Percentiles rank a stretch among this genome's conserved stretches.
These are phyloP conservation scores for Pteropus alecto DNA, from an alignment of 2,113 vertebrate species.

Conservation along the genomic window DNA sequence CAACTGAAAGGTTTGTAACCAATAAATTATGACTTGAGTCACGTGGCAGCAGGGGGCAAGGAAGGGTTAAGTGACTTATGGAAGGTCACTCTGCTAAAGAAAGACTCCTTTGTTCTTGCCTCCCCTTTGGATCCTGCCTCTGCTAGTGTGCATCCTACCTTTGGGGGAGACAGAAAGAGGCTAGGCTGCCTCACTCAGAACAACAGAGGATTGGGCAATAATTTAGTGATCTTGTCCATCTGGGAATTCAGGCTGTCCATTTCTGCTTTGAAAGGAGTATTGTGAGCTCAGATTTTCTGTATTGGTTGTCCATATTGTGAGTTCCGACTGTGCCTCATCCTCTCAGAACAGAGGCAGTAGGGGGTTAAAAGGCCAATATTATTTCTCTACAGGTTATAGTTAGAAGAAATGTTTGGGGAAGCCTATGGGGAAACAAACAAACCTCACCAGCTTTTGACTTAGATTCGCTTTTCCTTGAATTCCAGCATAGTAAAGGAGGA, in stretches of 20 bases:
- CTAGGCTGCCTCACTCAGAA: not conserved
- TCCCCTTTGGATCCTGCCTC: slow-evolving; percentile 14
- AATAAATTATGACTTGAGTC: slow-evolving; percentile 64
- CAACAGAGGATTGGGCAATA: not conserved
- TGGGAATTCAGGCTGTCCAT: slow-evolving; percentile 23
- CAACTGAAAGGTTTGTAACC: slow-evolving; percentile 45
- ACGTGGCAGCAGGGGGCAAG: slow-evolving; percentile 50
- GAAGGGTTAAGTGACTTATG: slow-evolving; percentile 72
- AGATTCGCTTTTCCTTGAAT: slow-evolving; percentile 22
- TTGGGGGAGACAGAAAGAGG: not conserved
- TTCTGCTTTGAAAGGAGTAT: slow-evolving; percentile 21
- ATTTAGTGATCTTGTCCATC: slow-evolving; percentile 28
- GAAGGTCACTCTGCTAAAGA: slow-evolving; percentile 67
- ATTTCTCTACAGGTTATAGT: slow-evolving; percentile 8
- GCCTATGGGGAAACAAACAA: not conserved
- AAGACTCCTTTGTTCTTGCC: slow-evolving; percentile 60
- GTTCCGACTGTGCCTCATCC: not conserved
- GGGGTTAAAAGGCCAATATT: not conserved
- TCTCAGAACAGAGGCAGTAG: not conserved
- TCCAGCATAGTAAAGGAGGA: not conserved
- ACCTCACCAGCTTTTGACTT: slow-evolving; percentile 33
- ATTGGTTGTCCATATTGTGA: not conserved
- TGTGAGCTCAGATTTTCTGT: slow-evolving; percentile 16
- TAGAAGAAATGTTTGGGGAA: not conserved
- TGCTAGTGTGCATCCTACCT: slow-evolving; percentile 17